Conservation (phyloP, 92 coral and sea anemone genomes). For the Virgularia gustaviana region DNA sequence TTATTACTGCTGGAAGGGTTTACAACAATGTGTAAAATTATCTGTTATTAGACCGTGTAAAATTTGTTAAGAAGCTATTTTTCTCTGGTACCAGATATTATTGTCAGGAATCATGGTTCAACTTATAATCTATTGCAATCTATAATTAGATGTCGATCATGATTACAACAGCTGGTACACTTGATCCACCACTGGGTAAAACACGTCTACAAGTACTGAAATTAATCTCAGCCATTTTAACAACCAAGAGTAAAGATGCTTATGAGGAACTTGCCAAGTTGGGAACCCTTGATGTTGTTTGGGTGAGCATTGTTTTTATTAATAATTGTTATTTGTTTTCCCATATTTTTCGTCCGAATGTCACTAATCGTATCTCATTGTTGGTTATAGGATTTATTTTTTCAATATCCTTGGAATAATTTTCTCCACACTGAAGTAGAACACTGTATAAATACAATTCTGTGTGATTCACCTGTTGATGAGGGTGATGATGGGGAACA, state of each 20-base stretch:
- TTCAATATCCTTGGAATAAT: slow-evolving; percentile 97
- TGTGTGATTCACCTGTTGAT: slow-evolving; percentile 87
- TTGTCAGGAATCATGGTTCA: background rate
- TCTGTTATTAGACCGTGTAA: background rate
- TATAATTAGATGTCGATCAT: slow-evolving; percentile 70
- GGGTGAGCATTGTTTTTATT: slow-evolving; percentile 58
- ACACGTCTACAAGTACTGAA: slow-evolving; percentile 93
- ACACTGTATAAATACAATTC: slow-evolving; percentile 74
- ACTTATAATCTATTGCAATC: background rate
- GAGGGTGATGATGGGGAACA: slow-evolving; percentile 71
- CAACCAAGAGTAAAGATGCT: slow-evolving; percentile 88
- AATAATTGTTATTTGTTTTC: background rate
- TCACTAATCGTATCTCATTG: slow-evolving; percentile 3
- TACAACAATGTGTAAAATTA: background rate
- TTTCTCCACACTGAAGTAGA: slow-evolving; percentile 97
- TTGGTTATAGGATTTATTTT: slow-evolving; percentile 96
- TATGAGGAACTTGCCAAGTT: slow-evolving; percentile 82
- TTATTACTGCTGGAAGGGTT: no score
- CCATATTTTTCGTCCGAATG: background rate
- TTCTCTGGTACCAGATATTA: background rate
- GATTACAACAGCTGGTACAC: slow-evolving; percentile 81
- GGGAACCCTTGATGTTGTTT: slow-evolving; percentile 86
- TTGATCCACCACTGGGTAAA: slow-evolving; percentile 96
- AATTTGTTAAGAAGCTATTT: background rate
- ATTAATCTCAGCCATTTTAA: slow-evolving; percentile 78